phyloP scores from a whole-genome alignment of 2,113 vertebrate species.

The Diphyllodes magnificus region DNA sequence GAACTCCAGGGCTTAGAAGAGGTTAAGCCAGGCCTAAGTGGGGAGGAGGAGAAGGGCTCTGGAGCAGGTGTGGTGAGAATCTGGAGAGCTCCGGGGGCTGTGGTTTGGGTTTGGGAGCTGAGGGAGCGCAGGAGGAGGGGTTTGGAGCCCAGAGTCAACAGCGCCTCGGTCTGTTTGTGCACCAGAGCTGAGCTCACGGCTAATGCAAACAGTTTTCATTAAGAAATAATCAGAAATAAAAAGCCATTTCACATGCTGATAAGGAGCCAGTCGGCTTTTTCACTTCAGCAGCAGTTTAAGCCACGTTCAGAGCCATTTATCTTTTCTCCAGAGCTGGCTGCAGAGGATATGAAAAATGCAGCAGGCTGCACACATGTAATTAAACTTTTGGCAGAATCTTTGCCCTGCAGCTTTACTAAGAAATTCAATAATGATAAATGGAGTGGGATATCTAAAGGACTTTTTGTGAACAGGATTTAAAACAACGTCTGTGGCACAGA shows the following conservation, averaged over 20 bases:
- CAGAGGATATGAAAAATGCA: constrained; percentile 43
- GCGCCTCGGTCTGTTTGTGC: background rate
- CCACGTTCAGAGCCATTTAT: background rate
- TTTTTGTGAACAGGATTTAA: constrained; percentile 26
- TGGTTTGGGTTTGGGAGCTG: background rate
- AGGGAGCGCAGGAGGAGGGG: background rate
- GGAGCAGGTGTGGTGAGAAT: background rate
- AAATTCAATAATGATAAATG: constrained; percentile 63
- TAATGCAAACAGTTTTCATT: constrained; percentile 47
- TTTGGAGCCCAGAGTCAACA: background rate
- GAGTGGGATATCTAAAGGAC: constrained; percentile 30
- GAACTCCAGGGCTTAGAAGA: background rate
- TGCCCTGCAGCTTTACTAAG: constrained; percentile 50
- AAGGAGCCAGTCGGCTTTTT: background rate
- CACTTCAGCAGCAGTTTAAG: background rate
- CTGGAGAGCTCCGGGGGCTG: fast-evolving
- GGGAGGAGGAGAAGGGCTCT: background rate
- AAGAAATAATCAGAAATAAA: constrained; percentile 57
- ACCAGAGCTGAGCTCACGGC: background rate
- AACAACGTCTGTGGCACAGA: background rate
- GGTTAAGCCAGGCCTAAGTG: background rate
- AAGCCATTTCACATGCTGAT: constrained; percentile 23
- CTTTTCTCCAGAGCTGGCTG: background rate
- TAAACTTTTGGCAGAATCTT: constrained; percentile 58
- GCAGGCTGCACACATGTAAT: constrained; percentile 32